Evolutionary conservation across 2,113 vertebrate species (phyloP).

Genomic region (Pampusana beccarii): DNA sequence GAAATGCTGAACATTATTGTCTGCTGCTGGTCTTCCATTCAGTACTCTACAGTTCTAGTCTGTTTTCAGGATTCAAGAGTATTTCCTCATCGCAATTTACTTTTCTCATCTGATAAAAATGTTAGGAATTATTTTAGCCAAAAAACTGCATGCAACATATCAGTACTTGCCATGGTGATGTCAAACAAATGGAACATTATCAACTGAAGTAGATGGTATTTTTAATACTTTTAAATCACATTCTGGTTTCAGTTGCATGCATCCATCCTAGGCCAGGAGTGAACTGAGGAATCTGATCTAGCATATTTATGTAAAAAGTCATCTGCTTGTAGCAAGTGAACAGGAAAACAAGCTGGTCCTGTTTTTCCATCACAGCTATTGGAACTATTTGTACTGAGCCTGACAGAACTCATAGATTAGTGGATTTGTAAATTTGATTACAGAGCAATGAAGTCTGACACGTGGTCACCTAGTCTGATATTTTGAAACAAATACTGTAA

Average conservation of each 20-base stretch:
- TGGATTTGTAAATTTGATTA: neutral
- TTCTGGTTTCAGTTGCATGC: neutral
- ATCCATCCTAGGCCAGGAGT: neutral
- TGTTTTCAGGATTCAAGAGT: neutral
- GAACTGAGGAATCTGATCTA: neutral
- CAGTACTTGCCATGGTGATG: neutral
- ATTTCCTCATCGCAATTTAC: neutral
- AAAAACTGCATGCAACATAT: neutral
- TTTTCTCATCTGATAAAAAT: conserved; percentile 51
- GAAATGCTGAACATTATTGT: neutral
- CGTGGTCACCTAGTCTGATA: neutral
- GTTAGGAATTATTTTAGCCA: neutral
- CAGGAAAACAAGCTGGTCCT: neutral
- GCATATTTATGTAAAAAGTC: neutral
- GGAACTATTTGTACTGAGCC: neutral
- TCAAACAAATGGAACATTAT: neutral
- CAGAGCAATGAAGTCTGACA: neutral
- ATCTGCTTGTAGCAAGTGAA: neutral
- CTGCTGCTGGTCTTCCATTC: neutral
- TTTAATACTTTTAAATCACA: neutral
- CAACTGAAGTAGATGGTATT: neutral
- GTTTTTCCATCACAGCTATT: neutral
- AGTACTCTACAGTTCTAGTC: neutral
- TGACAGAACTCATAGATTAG: neutral
- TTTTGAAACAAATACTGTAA: neutral